These are phyloP conservation scores for Nycticryphes semicollaris DNA, from an alignment of 2,113 vertebrate species.

Conservation along the genomic window DNA sequence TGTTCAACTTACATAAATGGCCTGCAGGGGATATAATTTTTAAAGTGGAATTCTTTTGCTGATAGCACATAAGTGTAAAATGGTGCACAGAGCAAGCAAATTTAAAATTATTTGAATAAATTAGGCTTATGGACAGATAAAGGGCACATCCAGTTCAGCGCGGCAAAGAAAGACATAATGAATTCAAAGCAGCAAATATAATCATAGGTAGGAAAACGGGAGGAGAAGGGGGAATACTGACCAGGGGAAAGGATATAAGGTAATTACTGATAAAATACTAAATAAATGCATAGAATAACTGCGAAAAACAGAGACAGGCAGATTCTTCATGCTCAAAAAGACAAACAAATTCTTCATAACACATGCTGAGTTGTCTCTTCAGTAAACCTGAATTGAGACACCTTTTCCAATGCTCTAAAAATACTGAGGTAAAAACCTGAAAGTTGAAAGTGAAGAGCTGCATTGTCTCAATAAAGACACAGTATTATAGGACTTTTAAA, in stretches of 20 bases:
- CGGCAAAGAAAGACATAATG: background rate
- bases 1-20: slow-evolving; percentile 32
- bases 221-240: background rate
- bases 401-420: background rate
- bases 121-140: slow-evolving; percentile 31
- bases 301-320: background rate
- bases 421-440: background rate
- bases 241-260: background rate
- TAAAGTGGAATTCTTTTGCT: slow-evolving; percentile 51
- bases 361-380: background rate
- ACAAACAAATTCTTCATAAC: background rate
- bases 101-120: slow-evolving; percentile 27
- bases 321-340: background rate
- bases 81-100: slow-evolving; percentile 12
- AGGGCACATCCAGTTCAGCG: slow-evolving; percentile 11
- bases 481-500: background rate
- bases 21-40: background rate
- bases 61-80: slow-evolving; percentile 5
- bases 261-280: slow-evolving; percentile 19
- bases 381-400: background rate
- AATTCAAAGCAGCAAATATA: background rate
- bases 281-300: background rate
- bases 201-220: background rate
- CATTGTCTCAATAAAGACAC: background rate
- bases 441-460: background rate